phyloP scores from a whole-genome alignment of 2,113 vertebrate species.

The Otolemur garnettii region DNA sequence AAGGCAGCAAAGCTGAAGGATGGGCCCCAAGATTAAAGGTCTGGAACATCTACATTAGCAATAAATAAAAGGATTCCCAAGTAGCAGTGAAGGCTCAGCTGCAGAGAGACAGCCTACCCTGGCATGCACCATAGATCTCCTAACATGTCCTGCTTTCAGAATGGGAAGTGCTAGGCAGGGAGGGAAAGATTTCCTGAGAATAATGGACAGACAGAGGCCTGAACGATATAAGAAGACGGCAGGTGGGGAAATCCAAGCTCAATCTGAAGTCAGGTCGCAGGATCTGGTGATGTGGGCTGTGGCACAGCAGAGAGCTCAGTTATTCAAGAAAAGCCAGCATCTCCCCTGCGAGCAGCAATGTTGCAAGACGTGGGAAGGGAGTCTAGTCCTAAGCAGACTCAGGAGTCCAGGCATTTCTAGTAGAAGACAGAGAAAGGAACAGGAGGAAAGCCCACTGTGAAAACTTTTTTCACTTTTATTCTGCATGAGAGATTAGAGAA shows the following conservation, averaged over 20 bases:
- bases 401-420: not conserved
- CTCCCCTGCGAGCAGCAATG: not conserved
- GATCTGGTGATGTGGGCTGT: not conserved
- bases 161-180: not conserved
- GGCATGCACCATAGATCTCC: rapidly evolving
- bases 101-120: not conserved
- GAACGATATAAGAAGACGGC: not conserved
- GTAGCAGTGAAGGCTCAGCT: not conserved
- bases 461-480: not conserved
- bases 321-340: not conserved
- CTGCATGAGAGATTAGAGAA: not conserved
- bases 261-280: not conserved
- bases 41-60: not conserved
- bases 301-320: not conserved
- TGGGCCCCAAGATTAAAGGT: not conserved
- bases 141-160: not conserved
- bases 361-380: not conserved
- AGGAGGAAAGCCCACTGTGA: not conserved
- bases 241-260: not conserved
- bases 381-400: not conserved
- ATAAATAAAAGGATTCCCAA: not conserved
- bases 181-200: not conserved
- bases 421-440: not conserved
- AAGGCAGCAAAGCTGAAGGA: not conserved
- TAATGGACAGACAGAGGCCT: not conserved